Evolutionary conservation across 1,140 invertebrate genomes (phyloP).

Genomic region (Ooceraea biroi): DNA sequence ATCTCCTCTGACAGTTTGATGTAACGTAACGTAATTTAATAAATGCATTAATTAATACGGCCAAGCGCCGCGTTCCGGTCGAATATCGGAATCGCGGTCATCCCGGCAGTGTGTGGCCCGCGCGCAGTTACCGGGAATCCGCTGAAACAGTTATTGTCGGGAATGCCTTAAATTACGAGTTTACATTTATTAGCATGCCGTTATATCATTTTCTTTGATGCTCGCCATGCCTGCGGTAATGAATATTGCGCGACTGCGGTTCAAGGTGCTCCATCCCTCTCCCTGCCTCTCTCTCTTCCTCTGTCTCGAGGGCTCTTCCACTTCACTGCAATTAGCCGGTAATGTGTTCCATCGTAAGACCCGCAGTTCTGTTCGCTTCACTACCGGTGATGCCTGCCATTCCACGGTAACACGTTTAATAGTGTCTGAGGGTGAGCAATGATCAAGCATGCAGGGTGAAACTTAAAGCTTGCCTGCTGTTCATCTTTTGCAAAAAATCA

Average conservation of each 20-base stretch:
- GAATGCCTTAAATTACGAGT: slow-evolving; percentile 49
- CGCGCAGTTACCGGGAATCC: slow-evolving; percentile 32
- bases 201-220: slow-evolving; percentile 58
- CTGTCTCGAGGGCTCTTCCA: slow-evolving; percentile 39
- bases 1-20: slow-evolving; percentile 37
- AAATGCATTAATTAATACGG: slow-evolving; percentile 60
- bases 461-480: slow-evolving; percentile 32
- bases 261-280: slow-evolving; percentile 36
- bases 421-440: slow-evolving; percentile 34
- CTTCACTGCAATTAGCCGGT: slow-evolving; percentile 62
- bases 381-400: slow-evolving; percentile 51
- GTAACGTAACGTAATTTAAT: slow-evolving; percentile 40
- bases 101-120: background rate
- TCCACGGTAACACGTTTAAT: slow-evolving; percentile 46
- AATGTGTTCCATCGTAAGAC: slow-evolving; percentile 47
- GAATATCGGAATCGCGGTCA: slow-evolving; percentile 45
- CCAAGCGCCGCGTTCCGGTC: slow-evolving; percentile 1
- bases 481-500: slow-evolving; percentile 9
- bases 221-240: slow-evolving; percentile 36
- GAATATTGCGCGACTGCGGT: slow-evolving; percentile 57
- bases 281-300: too few relatives aligned
- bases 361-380: slow-evolving; percentile 51
- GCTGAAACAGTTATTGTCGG: slow-evolving; percentile 14
- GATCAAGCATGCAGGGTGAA: slow-evolving; percentile 28
- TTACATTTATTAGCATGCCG: slow-evolving; percentile 60